These are phyloP conservation scores for Acleris laterana DNA, from an alignment of 2,888 invertebrate species.

Conservation along the genomic window DNA sequence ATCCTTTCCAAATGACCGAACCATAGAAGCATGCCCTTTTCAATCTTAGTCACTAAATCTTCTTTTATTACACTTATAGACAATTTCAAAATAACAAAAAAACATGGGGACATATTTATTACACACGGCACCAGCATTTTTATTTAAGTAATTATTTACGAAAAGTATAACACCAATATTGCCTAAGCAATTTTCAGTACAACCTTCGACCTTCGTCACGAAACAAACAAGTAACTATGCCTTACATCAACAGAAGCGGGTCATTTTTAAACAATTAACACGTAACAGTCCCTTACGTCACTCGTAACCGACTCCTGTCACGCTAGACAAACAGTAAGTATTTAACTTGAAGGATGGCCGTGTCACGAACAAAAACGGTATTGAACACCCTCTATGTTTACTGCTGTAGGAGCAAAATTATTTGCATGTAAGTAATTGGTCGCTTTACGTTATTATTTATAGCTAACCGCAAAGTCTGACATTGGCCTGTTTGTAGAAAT, in stretches of 20 bases:
- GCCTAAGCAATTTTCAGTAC: no score
- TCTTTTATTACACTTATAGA: no score
- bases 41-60: no score
- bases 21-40: no score
- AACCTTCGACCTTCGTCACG: no score
- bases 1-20: no score
- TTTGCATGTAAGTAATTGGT: not conserved
- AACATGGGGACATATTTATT: no score
- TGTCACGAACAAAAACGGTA: not conserved
- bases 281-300: constrained; percentile 7
- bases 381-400: not conserved
- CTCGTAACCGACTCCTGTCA: constrained; percentile 14
- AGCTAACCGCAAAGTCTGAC: constrained; percentile 10
- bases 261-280: constrained; percentile 13
- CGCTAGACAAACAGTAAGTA: constrained; percentile 11
- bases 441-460: not conserved
- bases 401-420: not conserved
- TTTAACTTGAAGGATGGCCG: not conserved
- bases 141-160: no score
- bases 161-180: no score
- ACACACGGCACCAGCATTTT: no score
- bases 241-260: constrained; percentile 5
- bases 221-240: not conserved
- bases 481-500: constrained; percentile 20
- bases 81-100: no score